Percentiles rank a stretch among this genome's conserved stretches.
These are phyloP conservation scores for Eurois occulta DNA, from an alignment of 2,888 invertebrate genomes.

Conservation along the genomic window DNA sequence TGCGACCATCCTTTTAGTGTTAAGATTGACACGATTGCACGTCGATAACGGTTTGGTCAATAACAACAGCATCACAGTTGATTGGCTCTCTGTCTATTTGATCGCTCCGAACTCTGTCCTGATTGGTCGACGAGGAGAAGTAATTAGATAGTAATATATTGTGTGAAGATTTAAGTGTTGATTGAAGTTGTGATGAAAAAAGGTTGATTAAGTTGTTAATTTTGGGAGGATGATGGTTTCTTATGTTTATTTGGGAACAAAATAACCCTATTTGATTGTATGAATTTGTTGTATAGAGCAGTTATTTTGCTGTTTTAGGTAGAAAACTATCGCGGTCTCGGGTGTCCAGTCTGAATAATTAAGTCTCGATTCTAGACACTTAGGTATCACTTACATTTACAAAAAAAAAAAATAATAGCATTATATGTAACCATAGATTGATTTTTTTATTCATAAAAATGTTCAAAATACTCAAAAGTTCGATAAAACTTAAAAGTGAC, in stretches of 20 bases:
- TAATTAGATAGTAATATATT: constrained; percentile 34
- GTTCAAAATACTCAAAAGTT: neutral
- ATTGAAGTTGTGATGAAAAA: neutral
- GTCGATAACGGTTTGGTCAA: constrained; percentile 54
- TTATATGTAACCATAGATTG: too few species aligned
- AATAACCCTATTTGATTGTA: neutral
- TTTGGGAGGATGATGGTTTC: neutral
- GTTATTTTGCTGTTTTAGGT: too few species aligned
- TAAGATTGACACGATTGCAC: constrained; percentile 29
- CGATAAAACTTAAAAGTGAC: too few species aligned
- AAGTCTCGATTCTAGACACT: neutral
- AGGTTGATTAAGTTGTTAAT: constrained; percentile 8
- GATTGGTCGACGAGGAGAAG: constrained; percentile 15
- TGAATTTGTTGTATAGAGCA: neutral
- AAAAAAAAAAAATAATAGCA: too few species aligned
- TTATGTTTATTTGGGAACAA: neutral
- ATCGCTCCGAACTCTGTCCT: constrained; percentile 26
- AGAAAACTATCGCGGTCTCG: neutral
- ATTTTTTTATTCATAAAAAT: too few species aligned
- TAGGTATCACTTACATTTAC: too few species aligned
- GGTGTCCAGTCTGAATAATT: neutral
- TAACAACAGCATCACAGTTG: constrained; percentile 45
- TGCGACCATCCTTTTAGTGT: neutral
- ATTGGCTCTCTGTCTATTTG: constrained; percentile 46
- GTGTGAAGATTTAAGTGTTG: neutral